These are phyloP conservation scores for Orgyia antiqua DNA, from an alignment of 2,888 invertebrate species.

Conservation along the genomic window DNA sequence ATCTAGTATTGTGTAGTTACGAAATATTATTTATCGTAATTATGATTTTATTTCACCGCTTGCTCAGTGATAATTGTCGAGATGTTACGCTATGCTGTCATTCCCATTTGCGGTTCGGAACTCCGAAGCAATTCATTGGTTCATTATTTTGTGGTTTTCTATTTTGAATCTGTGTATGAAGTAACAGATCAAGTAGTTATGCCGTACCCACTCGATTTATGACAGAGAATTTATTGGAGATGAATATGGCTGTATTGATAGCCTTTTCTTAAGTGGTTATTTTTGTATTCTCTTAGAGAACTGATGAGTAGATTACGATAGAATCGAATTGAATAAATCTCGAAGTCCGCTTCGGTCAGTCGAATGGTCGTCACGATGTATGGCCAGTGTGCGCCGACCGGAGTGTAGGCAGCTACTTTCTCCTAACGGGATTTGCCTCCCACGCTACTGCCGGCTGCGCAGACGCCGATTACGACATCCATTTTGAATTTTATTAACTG, in stretches of 20 bases:
- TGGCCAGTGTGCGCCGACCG: slow-evolving; percentile 36
- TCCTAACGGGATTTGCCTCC: slow-evolving; percentile 66
- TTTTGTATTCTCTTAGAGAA: no score
- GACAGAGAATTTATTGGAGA: no score
- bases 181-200: no score
- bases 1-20: slow-evolving; percentile 47
- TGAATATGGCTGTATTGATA: no score
- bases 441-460: slow-evolving; percentile 31
- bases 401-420: slow-evolving; percentile 74
- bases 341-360: slow-evolving; percentile 46
- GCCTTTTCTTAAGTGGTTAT: no score
- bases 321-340: slow-evolving; percentile 52
- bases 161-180: no score
- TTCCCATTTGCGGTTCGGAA: no score
- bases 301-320: no score
- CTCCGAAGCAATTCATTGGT: no score
- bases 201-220: no score
- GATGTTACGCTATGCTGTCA: slow-evolving; percentile 27
- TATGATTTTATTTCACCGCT: slow-evolving; percentile 57
- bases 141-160: no score
- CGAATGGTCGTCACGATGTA: slow-evolving; percentile 50
- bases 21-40: slow-evolving; percentile 56
- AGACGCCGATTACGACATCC: slow-evolving; percentile 56
- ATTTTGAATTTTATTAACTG: slow-evolving; percentile 60
- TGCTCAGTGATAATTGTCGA: slow-evolving; percentile 52